Conservation (phyloP, 2,797 vertebrate species). For the Tadarida brasiliensis region DNA sequence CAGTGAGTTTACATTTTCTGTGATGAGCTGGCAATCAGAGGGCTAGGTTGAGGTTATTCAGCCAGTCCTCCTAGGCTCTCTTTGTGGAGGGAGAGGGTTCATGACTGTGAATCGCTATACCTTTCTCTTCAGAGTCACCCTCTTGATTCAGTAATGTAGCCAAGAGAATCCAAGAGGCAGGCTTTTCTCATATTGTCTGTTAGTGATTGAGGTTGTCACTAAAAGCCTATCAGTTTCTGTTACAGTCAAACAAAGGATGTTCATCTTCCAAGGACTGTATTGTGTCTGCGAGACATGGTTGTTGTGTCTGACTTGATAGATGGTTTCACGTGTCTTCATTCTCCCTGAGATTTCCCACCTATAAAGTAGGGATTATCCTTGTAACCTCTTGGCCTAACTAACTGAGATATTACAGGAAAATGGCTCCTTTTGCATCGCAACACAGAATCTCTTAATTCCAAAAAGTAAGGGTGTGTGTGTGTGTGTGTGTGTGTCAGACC, state of each 20-base stretch:
- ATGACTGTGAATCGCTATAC: background rate
- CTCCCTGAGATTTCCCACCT: background rate
- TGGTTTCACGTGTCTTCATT: background rate
- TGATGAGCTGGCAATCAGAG: background rate
- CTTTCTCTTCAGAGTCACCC: background rate
- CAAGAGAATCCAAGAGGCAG: background rate
- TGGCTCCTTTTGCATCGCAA: background rate
- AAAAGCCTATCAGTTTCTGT: constrained; percentile 13
- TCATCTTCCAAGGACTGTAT: background rate
- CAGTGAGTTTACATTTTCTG: background rate
- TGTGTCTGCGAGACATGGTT: background rate
- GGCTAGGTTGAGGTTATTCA: background rate
- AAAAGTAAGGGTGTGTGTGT: background rate
- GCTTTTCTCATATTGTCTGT: background rate
- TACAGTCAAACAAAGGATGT: background rate
- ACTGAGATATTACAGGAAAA: background rate
- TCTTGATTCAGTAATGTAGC: background rate
- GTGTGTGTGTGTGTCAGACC: background rate
- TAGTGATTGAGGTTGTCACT: background rate
- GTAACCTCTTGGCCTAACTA: background rate
- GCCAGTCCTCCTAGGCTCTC: background rate
- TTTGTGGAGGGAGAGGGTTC: background rate
- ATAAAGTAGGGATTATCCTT: background rate
- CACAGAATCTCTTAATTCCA: background rate
- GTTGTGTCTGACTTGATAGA: background rate